These are phyloP conservation scores for Gobionotothen gibberifrons DNA, from an alignment of 2,797 vertebrate genomes.

Conservation along the genomic window DNA sequence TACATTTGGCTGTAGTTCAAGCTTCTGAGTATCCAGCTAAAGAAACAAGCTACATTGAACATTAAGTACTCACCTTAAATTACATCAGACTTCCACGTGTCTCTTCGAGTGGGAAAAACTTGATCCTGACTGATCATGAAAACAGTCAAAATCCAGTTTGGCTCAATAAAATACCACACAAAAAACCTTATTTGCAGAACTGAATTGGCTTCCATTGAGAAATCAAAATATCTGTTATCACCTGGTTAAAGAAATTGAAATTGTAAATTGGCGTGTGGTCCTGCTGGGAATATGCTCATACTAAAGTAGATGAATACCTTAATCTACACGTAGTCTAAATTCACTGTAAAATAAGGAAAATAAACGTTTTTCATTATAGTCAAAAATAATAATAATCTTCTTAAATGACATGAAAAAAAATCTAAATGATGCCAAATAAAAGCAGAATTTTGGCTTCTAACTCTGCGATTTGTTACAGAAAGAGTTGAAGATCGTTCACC, in stretches of 20 bases:
- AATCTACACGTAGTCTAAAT: too few relatives aligned
- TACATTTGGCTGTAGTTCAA: background rate
- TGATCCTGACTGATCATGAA: background rate
- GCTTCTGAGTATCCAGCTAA: background rate
- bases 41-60: background rate
- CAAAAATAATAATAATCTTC: background rate
- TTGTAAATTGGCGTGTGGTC: background rate
- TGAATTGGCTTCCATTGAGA: too few relatives aligned
- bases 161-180: background rate
- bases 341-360: background rate
- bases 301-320: too few relatives aligned
- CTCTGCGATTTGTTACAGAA: slow-evolving; percentile 81
- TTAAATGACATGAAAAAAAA: background rate
- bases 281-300: background rate
- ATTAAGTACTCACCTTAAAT: background rate
- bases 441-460: background rate
- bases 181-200: background rate
- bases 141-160: background rate
- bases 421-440: background rate
- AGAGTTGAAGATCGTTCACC: slow-evolving; percentile 94
- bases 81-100: background rate
- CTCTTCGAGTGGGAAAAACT: background rate
- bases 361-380: background rate
- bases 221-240: background rate
- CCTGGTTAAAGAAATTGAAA: background rate